A percentile compares a stretch with the other conserved stretches of the same genome.
Evolutionary conservation across 2,888 invertebrate genomes (phyloP).

Genomic region (Melanargia galathea): DNA sequence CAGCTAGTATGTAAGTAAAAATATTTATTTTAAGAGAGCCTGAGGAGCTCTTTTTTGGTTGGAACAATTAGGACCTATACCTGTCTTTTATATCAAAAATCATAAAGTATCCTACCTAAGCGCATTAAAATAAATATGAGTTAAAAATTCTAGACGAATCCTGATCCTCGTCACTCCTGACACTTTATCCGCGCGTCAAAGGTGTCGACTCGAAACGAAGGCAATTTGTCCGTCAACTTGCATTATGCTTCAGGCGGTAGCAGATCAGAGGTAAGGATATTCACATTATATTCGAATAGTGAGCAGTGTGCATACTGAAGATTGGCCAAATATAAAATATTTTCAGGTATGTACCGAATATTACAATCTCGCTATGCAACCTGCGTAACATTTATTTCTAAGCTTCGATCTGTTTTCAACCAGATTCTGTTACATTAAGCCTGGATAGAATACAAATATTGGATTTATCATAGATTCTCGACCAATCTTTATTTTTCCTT

Average conservation of each 20-base stretch:
- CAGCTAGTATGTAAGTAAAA: too few relatives aligned
- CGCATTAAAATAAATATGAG: neutral
- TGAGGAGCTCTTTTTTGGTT: too few relatives aligned
- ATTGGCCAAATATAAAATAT: neutral
- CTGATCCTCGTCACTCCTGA: conserved; percentile 41
- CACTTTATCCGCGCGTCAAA: conserved; percentile 39
- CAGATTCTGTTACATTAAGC: too few relatives aligned
- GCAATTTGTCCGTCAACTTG: conserved; percentile 63
- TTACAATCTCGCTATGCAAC: too few relatives aligned
- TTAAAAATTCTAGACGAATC: conserved; percentile 33
- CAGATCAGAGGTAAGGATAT: neutral
- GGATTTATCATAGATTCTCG: too few relatives aligned
- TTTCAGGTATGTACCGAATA: too few relatives aligned
- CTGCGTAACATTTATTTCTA: too few relatives aligned
- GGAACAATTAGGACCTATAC: neutral
- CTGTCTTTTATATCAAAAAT: neutral
- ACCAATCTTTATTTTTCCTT: too few relatives aligned
- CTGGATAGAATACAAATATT: too few relatives aligned
- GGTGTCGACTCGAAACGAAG: conserved; percentile 59
- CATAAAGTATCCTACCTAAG: neutral
- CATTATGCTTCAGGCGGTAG: conserved; percentile 45
- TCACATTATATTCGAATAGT: conserved; percentile 18
- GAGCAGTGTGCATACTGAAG: too few relatives aligned
- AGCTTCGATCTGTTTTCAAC: too few relatives aligned
- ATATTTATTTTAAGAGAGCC: too few relatives aligned